phyloP scores from a whole-genome alignment of 2,888 invertebrate species.

The Chymomyza procnemis region DNA sequence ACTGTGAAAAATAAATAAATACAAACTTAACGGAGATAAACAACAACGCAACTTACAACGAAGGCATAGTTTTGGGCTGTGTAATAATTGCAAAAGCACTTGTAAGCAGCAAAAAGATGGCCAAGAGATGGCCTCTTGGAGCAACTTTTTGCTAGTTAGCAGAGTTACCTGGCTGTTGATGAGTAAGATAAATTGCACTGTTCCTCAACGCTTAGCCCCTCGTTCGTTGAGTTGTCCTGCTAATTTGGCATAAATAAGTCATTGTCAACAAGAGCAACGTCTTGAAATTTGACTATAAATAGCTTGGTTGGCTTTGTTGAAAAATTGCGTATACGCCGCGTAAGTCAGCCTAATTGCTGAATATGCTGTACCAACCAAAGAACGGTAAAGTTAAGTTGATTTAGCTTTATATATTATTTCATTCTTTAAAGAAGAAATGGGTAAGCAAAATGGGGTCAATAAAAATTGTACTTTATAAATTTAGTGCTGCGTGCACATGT shows the following conservation, averaged over 20 bases:
- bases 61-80: constrained; percentile 38
- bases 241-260: constrained; percentile 5
- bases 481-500: too few relatives aligned
- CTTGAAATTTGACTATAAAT: not conserved
- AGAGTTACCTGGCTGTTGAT: constrained; percentile 18
- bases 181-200: constrained; percentile 43
- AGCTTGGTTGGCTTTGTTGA: constrained; percentile 1
- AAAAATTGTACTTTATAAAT: too few relatives aligned
- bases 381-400: not conserved
- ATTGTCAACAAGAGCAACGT: not conserved
- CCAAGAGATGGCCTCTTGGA: not conserved
- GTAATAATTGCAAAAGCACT: constrained; percentile 66
- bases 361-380: constrained; percentile 31
- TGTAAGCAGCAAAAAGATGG: constrained; percentile 36
- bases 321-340: constrained; percentile 42
- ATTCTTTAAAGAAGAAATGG: too few relatives aligned
- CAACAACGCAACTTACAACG: constrained; percentile 20
- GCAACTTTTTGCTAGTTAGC: constrained; percentile 31
- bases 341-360: constrained; percentile 46
- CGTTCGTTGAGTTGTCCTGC: not conserved
- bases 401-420: too few relatives aligned
- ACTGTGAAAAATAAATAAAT: constrained; percentile 53
- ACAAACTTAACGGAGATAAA: constrained; percentile 26
- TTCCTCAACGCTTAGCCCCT: not conserved
- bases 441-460: too few relatives aligned